phyloP scores from a whole-genome alignment of 2,888 invertebrate species.

The Eilema sororculum region DNA sequence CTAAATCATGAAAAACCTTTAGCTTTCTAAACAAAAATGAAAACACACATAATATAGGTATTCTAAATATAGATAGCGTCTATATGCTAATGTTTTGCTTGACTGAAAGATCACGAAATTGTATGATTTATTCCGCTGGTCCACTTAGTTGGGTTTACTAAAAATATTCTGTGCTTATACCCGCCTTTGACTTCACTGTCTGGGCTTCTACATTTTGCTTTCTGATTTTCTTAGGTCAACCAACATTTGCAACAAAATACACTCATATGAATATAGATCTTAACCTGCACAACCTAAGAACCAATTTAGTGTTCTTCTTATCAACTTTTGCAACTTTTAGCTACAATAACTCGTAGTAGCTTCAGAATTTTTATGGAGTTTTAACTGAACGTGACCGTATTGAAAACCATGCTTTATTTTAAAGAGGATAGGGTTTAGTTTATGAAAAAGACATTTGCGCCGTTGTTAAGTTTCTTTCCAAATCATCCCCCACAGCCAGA shows the following conservation, averaged over 20 bases:
- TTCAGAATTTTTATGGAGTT: constrained; percentile 74
- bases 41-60: no score
- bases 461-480: constrained; percentile 70
- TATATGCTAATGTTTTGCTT: constrained; percentile 19
- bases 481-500: constrained; percentile 70
- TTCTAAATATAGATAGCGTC: constrained; percentile 11
- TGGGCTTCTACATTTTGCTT: constrained; percentile 77
- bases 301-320: constrained; percentile 54
- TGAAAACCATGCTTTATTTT: constrained; percentile 52
- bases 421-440: constrained; percentile 53
- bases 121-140: constrained; percentile 62
- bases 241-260: constrained; percentile 53
- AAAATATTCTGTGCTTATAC: constrained; percentile 76
- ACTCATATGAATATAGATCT: constrained; percentile 56
- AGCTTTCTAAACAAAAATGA: no score
- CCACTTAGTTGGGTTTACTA: constrained; percentile 62
- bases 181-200: constrained; percentile 73
- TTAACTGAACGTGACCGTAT: constrained; percentile 47
- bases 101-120: constrained; percentile 47
- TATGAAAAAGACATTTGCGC: constrained; percentile 45
- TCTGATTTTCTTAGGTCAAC: constrained; percentile 58
- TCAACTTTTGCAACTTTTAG: constrained; percentile 74
- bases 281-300: constrained; percentile 49
- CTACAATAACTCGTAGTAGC: constrained; percentile 77
- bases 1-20: no score